Evolutionary conservation across 2,888 invertebrate species (phyloP), one percentile per base, ranked within the genome.

Genomic region (Galeopsomyia nigrocyanea): DNA sequence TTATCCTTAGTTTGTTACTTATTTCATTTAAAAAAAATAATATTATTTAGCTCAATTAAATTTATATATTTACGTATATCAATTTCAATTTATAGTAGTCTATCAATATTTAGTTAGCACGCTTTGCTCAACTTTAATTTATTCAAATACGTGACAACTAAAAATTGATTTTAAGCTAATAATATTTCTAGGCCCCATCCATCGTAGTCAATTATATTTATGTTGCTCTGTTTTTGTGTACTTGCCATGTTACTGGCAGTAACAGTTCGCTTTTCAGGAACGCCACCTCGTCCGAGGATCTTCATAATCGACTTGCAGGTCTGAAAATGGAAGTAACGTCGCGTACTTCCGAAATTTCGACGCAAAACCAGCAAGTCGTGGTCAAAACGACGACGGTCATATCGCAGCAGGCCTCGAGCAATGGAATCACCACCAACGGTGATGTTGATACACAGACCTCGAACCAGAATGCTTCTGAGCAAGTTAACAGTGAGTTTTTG

Each of bases 211-310:
- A 39, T 39, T 39, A 39, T 39, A 39, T 39, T 39, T 39, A 39
- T 13, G 39, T 53, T 50, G 55, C 64, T 70, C 50, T 71, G 66
- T 77, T 68, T 51, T 74, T 67, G 55, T 73, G 74, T 80, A 79
- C 79, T 79, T 56, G 78, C 80, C 80, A 79, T 76, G 57, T 67
- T 65, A 21, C 75, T 80, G 80, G 77, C 82, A 86, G 86, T 83
- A 86, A 86, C 81, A 86, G 85, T 82, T 86, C 86, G 63, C 82
- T 86, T 79, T 86, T 86, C 80, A 85, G 84, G 82, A 86, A 84
- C 60, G 83, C 85, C 9, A 82, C 84, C 51, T 86, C 86, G 57
- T 85, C 86, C 51, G 86, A 86, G 77, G 86, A 86, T 60, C 81
- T 86, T 50, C 83, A 86, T 69, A 84, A 79, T 73, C 80, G 86